Conservation (phyloP, 2,888 invertebrate species). For the Cecidostiba fungosa region DNA sequence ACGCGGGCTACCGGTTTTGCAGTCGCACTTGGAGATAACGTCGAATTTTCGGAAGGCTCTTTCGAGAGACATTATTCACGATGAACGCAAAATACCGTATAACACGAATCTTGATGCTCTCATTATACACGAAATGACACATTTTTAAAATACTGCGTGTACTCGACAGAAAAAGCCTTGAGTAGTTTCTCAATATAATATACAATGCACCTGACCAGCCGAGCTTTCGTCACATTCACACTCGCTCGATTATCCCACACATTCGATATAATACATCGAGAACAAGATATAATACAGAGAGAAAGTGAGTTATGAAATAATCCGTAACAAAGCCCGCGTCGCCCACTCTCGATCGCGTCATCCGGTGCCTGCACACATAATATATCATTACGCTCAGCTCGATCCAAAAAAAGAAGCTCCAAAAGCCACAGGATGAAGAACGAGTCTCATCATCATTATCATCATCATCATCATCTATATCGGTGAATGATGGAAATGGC, state of each 20-base stretch:
- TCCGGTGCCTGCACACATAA: slow-evolving; percentile 10
- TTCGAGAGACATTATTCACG: not conserved
- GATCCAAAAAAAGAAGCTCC: not conserved
- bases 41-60: not conserved
- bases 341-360: slow-evolving; percentile 8
- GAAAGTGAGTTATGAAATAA: slow-evolving; percentile 49
- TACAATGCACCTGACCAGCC: not conserved
- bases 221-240: slow-evolving; percentile 3
- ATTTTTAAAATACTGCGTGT: not conserved
- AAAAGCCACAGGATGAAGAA: not conserved
- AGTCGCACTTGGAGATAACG: not conserved
- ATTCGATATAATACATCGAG: not conserved
- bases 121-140: not conserved
- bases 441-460: not conserved
- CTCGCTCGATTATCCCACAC: not conserved
- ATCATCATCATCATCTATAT: slow-evolving; percentile 21
- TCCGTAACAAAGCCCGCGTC: slow-evolving; percentile 17
- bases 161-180: not conserved
- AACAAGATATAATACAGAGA: not conserved
- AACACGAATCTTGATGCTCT: not conserved
- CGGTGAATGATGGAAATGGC: slow-evolving; percentile 48
- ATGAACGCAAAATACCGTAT: not conserved
- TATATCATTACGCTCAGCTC: not conserved
- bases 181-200: no score
- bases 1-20: slow-evolving; percentile 25